Percentiles rank a stretch among this genome's conserved stretches.
phyloP scores from a whole-genome alignment of 2,888 invertebrate genomes.

The Ichneumoninae sp. region DNA sequence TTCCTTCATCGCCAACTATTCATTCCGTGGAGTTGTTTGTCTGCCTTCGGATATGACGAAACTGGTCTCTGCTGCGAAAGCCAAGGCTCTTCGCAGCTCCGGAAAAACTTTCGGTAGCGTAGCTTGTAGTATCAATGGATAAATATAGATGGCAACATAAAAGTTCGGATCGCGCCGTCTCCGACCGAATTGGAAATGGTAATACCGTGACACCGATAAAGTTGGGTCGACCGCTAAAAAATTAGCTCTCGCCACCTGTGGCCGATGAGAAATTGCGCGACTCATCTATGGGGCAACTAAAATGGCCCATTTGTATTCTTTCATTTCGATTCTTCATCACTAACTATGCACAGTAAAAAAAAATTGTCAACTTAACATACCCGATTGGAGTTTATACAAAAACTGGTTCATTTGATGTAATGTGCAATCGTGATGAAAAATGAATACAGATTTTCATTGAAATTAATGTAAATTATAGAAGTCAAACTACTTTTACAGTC shows the following conservation, averaged over 20 bases:
- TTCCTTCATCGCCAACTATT: not conserved
- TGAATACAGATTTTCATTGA: too few relatives aligned
- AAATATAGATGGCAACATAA: not conserved
- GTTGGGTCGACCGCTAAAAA: not conserved
- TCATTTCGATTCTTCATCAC: too few relatives aligned
- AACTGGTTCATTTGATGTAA: too few relatives aligned
- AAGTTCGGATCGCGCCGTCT: not conserved
- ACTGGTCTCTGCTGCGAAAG: slow-evolving; percentile 9
- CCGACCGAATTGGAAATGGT: slow-evolving; percentile 28
- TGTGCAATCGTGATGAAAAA: too few relatives aligned
- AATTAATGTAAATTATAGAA: too few relatives aligned
- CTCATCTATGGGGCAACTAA: too few relatives aligned
- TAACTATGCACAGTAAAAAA: not conserved
- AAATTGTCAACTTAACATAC: too few relatives aligned
- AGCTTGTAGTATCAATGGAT: too few relatives aligned
- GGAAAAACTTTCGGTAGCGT: slow-evolving; percentile 44
- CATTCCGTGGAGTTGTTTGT: not conserved
- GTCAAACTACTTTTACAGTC: too few relatives aligned
- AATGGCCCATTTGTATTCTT: too few relatives aligned
- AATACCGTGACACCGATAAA: slow-evolving; percentile 19
- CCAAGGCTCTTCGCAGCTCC: slow-evolving; percentile 57
- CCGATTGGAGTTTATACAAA: too few relatives aligned
- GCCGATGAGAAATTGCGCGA: too few relatives aligned
- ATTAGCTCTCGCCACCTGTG: not conserved
- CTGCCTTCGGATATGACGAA: slow-evolving; percentile 3